Percentiles rank a stretch among this genome's conserved stretches.
Evolutionary conservation across 2,888 invertebrate genomes (phyloP).

Genomic region (Leptodirus hochenwartii): DNA sequence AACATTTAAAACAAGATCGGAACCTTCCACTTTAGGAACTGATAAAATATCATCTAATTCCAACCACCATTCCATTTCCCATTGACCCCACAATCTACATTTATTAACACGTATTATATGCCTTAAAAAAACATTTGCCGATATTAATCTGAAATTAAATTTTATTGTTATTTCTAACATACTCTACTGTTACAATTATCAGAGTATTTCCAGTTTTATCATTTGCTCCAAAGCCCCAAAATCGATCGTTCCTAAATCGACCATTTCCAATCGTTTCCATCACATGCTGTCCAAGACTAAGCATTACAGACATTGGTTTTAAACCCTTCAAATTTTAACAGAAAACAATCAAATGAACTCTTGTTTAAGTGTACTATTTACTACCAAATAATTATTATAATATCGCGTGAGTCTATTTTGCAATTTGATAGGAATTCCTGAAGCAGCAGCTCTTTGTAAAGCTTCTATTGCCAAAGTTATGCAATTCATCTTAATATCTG

Average conservation of each 20-base stretch:
- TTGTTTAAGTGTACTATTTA: no score
- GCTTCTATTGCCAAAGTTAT: constrained; percentile 51
- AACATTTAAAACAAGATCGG: constrained; percentile 48
- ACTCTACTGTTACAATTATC: constrained; percentile 51
- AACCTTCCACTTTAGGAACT: constrained; percentile 37
- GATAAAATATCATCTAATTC: constrained; percentile 53
- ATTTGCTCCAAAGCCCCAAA: constrained; percentile 50
- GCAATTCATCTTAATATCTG: constrained; percentile 35
- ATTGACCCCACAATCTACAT: constrained; percentile 46
- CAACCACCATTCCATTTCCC: constrained; percentile 61
- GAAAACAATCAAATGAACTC: constrained; percentile 2
- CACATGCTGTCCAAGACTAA: constrained; percentile 51
- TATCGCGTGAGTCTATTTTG: constrained; percentile 52
- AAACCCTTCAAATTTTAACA: constrained; percentile 38
- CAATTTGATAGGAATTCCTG: constrained; percentile 44
- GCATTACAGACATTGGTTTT: constrained; percentile 51
- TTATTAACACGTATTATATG: constrained; percentile 56
- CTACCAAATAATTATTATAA: constrained; percentile 44
- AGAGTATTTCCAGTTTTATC: constrained; percentile 42
- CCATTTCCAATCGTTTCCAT: constrained; percentile 43
- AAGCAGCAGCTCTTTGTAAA: constrained; percentile 37
- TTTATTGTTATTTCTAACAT: constrained; percentile 18
- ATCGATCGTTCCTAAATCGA: constrained; percentile 45
- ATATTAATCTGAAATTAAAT: constrained; percentile 2
- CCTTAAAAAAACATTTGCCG: constrained; percentile 27